Evolutionary conservation across 1,140 invertebrate species (phyloP).

Genomic region (Grapholita molesta): DNA sequence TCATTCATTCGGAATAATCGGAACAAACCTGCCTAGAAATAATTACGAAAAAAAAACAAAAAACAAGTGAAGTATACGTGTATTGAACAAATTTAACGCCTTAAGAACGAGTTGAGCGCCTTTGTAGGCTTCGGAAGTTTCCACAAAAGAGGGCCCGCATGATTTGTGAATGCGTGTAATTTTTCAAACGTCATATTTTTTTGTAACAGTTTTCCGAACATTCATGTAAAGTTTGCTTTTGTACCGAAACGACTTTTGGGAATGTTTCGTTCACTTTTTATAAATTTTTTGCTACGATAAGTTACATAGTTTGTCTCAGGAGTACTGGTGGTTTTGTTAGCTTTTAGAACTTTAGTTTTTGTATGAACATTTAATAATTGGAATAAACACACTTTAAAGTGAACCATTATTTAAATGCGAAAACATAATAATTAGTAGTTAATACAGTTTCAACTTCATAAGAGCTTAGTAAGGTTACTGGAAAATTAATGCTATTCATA

Average conservation of each 20-base stretch:
- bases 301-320: constrained; percentile 62
- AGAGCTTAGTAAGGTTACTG: too few relatives aligned
- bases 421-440: too few relatives aligned
- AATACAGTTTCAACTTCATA: too few relatives aligned
- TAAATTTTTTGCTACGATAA: constrained; percentile 56
- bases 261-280: constrained; percentile 62
- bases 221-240: constrained; percentile 70
- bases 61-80: constrained; percentile 41
- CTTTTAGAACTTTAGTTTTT: constrained; percentile 40
- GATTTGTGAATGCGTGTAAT: constrained; percentile 78
- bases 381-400: too few relatives aligned
- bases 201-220: constrained; percentile 67
- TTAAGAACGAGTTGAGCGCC: constrained; percentile 69
- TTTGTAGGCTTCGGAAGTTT: constrained; percentile 68
- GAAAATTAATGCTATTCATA: too few relatives aligned
- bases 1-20: too few relatives aligned
- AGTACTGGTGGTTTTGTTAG: constrained; percentile 39
- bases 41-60: constrained; percentile 29
- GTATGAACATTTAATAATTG: constrained; percentile 32
- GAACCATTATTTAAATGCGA: too few relatives aligned
- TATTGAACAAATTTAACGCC: constrained; percentile 47
- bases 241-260: constrained; percentile 63
- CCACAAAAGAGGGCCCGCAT: constrained; percentile 69
- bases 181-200: constrained; percentile 78
- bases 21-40: too few relatives aligned